Percentiles rank a stretch among this genome's conserved stretches.
These are phyloP conservation scores for Diaprepes abbreviatus DNA, from an alignment of 2,888 invertebrate species.

Conservation along the genomic window DNA sequence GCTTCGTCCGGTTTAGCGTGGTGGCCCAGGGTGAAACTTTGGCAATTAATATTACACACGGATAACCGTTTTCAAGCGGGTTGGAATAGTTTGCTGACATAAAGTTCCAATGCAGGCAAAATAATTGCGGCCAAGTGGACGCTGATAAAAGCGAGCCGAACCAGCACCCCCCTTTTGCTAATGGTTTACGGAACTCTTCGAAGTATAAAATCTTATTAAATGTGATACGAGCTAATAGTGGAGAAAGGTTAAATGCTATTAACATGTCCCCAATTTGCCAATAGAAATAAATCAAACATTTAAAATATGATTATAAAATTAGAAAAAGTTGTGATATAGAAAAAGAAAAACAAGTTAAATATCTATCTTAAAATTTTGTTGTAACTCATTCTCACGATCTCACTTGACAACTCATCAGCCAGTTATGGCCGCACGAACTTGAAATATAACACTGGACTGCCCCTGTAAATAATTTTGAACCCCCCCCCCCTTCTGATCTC, in stretches of 20 bases:
- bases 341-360: too few relatives aligned
- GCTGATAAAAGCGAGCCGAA: conserved; percentile 33
- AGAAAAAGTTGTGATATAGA: too few relatives aligned
- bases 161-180: neutral
- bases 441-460: too few relatives aligned
- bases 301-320: too few relatives aligned
- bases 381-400: too few relatives aligned
- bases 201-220: neutral
- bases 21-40: conserved; percentile 18
- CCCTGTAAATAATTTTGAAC: too few relatives aligned
- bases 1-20: conserved; percentile 3
- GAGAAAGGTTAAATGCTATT: neutral
- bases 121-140: conserved; percentile 32
- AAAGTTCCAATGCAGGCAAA: conserved; percentile 27
- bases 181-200: neutral
- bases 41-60: conserved; percentile 20
- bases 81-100: conserved; percentile 27
- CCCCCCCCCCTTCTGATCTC: too few relatives aligned
- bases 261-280: too few relatives aligned
- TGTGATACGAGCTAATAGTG: neutral
- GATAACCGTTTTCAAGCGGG: conserved; percentile 16
- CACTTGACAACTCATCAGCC: too few relatives aligned
- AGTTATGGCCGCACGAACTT: too few relatives aligned
- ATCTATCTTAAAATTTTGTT: too few relatives aligned
- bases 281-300: too few relatives aligned